Evolutionary conservation across 1,140 invertebrate species (phyloP), one percentile per base, ranked within the genome.

Genomic region (Leptonema lineaticorne): DNA sequence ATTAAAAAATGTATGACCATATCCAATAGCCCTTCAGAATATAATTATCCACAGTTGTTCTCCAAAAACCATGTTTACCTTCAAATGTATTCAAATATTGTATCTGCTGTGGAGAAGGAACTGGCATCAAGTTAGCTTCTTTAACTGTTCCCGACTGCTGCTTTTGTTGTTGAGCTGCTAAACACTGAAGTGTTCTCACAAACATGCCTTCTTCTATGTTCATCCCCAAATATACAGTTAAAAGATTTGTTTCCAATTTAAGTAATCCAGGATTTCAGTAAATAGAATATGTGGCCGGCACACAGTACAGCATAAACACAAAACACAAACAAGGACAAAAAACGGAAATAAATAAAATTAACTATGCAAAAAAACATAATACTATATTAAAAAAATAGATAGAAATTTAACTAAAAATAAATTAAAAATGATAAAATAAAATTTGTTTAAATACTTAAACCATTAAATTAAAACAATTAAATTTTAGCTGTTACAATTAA

Each of bases 71-170:
- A n/a, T 69, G 24, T 53, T 81, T 82, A 83, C 81, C 94, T 85
- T 97, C 94, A 81, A 97, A 96, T 67, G 93, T 90, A 85, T 94
- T 96, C 68, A 96, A 86, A 85, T 96, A 97, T 74, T 94, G 93
- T 77, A 97, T 96, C 85, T 96, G 94, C 81, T 96, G 94, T 27
- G 95, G 94, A 63, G 95, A 96, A 68, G 95, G 95, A 71, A 96
- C 94, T 46, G 94, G 94, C 92, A 97, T 96, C 69, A 97, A 82
- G 82, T 95, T 95, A 26, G 92, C 90, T 80, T 95, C 93, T 81
- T 94, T 92, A 18, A 83, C 83, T 18, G 64, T 56, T 41, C 53
- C 59, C 22, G 77, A 75, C 74, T 82, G 81, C 33, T 73, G 69
- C 68, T 79, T 83, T 77, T 90, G 89, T 74, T 90, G 89, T 78